Evolutionary conservation across 2,113 vertebrate species (phyloP).

Genomic region (Microtus pennsylvanicus): DNA sequence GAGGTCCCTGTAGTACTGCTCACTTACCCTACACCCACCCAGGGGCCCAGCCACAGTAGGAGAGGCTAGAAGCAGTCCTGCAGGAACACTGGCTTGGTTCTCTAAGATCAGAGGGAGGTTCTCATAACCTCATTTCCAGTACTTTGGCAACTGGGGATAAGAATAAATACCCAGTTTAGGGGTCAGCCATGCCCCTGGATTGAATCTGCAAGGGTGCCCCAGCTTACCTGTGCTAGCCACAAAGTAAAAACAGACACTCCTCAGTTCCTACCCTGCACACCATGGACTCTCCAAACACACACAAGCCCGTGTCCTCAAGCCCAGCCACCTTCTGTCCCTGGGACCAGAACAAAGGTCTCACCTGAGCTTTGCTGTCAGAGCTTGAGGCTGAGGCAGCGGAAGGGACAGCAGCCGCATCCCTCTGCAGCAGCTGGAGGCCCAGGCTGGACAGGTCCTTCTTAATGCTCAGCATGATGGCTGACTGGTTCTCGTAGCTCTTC

Average conservation of each 20-base stretch:
- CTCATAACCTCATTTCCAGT: not conserved
- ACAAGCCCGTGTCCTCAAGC: not conserved
- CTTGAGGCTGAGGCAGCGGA: not conserved
- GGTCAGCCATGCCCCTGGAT: not conserved
- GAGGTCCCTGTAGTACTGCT: not conserved
- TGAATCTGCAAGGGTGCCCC: not conserved
- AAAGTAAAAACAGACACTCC: not conserved
- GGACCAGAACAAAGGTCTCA: slow-evolving; percentile 62
- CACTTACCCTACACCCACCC: not conserved
- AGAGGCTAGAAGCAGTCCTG: not conserved
- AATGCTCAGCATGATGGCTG: slow-evolving; percentile 96
- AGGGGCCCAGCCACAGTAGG: not conserved
- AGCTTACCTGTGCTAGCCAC: not conserved
- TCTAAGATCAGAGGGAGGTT: not conserved
- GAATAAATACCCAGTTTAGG: not conserved
- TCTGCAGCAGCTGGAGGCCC: slow-evolving; percentile 96
- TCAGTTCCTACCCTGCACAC: not conserved
- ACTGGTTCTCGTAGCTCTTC: slow-evolving; percentile 95
- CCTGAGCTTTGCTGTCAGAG: slow-evolving; percentile 90
- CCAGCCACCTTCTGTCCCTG: not conserved
- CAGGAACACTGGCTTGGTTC: not conserved
- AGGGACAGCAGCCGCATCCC: slow-evolving; percentile 85
- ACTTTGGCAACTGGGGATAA: not conserved
- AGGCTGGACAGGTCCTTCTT: slow-evolving; percentile 97
- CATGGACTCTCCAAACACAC: not conserved